Evolutionary conservation across 2,888 invertebrate species (phyloP), one percentile per base, ranked within the genome.

Genomic region (Ormia ochracea): DNA sequence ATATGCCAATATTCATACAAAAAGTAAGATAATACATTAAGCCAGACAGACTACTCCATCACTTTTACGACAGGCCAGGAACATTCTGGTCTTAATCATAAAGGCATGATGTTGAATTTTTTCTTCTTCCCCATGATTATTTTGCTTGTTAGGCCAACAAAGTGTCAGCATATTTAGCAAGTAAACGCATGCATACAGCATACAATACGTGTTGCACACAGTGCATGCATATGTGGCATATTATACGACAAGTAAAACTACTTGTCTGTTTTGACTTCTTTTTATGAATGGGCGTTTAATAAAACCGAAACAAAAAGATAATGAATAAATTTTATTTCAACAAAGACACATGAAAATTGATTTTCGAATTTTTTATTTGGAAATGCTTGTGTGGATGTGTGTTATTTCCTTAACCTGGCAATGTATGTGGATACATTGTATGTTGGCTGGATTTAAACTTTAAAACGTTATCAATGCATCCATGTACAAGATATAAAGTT

Each of bases 221-320:
- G n/a, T n/a, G n/a, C n/a, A n/a, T n/a, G n/a, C 5, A n/a, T n/a
- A 77, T 81, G 69, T 17, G 65, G 78, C 82, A 65, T 17, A 43
- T 43, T 54, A 52, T 58, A 45, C 41, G 78, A 65, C 68, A 69
- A 58, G 69, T 56, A 26, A 65, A 79, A 65, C 73, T 58, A 74
- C 69, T 70, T 79, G 65, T 52, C 45, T 52, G 41, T 52, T 41
- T 69, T 45, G 41, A 56, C 17, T 23, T 52, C n/a, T n/a, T 65
- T 65, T 65, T 45, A 12, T 50, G 28, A 61, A 73, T 78, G 73
- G 73, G 73, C 78, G 78, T 66, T 59, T 54, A 73, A 65, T 33
- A 23, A 45, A 59, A 45, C 63, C 48, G 9, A 50, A 17, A n/a
- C n/a, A n/a, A 50, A 58, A 38, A 50, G 19, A 33, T 33, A 17